A percentile compares a stretch with the other conserved stretches of the same genome.
These are phyloP conservation scores for Gasteruption jaculator DNA, from an alignment of 2,888 invertebrate genomes.

Conservation along the genomic window DNA sequence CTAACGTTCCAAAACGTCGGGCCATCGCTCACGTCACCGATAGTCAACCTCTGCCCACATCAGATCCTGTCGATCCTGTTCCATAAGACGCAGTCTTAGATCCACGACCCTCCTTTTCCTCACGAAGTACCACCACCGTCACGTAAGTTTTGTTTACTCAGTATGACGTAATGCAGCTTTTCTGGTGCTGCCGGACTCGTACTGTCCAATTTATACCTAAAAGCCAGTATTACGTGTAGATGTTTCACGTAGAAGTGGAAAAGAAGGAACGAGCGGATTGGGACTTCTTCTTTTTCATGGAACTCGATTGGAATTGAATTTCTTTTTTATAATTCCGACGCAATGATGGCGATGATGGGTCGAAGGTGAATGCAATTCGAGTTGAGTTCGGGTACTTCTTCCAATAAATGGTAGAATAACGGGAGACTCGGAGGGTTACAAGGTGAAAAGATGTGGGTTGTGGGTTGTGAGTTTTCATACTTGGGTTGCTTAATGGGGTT, in stretches of 20 bases:
- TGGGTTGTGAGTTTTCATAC: too few relatives aligned
- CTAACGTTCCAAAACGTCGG: slow-evolving; percentile 46
- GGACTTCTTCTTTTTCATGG: slow-evolving; percentile 9
- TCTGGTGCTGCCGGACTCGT: slow-evolving; percentile 57
- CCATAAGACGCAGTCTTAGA: slow-evolving; percentile 43
- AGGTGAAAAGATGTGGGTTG: too few relatives aligned
- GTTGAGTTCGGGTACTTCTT: too few relatives aligned
- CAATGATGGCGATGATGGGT: too few relatives aligned
- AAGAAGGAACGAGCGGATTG: slow-evolving; percentile 1
- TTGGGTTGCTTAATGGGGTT: too few relatives aligned
- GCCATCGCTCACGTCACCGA: slow-evolving; percentile 38
- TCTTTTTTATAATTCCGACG: too few relatives aligned
- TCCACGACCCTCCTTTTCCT: slow-evolving; percentile 1
- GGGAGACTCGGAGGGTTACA: too few relatives aligned
- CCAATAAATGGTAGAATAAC: too few relatives aligned
- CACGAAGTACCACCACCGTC: background rate
- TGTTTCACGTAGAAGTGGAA: too few relatives aligned
- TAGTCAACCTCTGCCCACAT: slow-evolving; percentile 42
- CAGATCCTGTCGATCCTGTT: slow-evolving; percentile 43
- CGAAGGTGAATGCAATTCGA: too few relatives aligned
- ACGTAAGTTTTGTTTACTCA: slow-evolving; percentile 39
- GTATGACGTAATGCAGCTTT: slow-evolving; percentile 40
- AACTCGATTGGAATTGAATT: background rate
- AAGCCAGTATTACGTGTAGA: slow-evolving; percentile 36
- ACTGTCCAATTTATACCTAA: slow-evolving; percentile 63